Evolutionary conservation across 2,888 invertebrate species (phyloP), one percentile per base, ranked within the genome.

Genomic region (Xylota segnis): DNA sequence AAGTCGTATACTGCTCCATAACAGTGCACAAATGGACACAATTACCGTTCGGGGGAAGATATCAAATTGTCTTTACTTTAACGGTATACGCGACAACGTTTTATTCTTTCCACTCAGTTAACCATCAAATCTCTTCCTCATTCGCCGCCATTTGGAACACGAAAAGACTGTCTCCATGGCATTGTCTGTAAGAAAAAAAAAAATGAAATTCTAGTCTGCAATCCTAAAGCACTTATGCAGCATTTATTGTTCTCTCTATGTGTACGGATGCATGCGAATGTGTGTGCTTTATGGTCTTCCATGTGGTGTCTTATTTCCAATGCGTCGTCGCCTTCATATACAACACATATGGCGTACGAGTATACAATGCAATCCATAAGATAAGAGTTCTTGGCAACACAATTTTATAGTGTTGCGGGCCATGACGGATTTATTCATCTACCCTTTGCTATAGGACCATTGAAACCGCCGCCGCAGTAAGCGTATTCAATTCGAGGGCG

Each of bases 251-350:
- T 74, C 47, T 74, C 43, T 23, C 1, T 23, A 3, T 23, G 23
- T n/a, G n/a, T n/a, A n/a, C n/a, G n/a, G n/a, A n/a, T n/a, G n/a
- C n/a, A n/a, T n/a, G n/a, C n/a, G n/a, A n/a, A n/a, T n/a, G n/a
- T 58, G 56, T 47, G 68, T 79, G 61, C 50, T 79, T 83, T 83
- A 83, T 75, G 81, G 75, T 71, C 59, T 65, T 45, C 43, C 45
- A 61, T 61, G 34, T 50, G 70, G 79, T 84, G 74, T 84, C 84
- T 84, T 63, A 81, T 84, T 84, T 84, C 84, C 65, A 81, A 71
- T 84, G 84, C 76, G 56, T 63, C 40, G 70, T 61, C 54, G 37
- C 40, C 76, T 40, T 58, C 43, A 4, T 34, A 43, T 54, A n/a
- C 37, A n/a, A n/a, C 0, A 4, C 40, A 40, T 58, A 32, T 47